Percentiles rank a stretch among this genome's conserved stretches.
phyloP scores from a whole-genome alignment of 1,140 invertebrate species.

The Cataglyphis hispanica region DNA sequence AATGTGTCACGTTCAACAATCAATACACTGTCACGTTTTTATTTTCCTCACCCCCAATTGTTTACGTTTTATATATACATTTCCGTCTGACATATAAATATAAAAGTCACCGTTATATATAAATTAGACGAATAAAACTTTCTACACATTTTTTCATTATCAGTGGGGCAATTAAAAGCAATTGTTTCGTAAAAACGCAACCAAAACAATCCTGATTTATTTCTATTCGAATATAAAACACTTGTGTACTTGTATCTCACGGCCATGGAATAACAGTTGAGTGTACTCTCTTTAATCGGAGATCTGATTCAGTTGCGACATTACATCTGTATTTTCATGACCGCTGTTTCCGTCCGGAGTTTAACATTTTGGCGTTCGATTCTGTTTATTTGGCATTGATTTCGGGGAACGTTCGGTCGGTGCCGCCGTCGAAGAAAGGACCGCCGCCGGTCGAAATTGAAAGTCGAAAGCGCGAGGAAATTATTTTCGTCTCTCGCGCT shows the following conservation, averaged over 20 bases:
- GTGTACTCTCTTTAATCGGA: no score
- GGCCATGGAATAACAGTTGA: neutral
- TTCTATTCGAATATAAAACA: no score
- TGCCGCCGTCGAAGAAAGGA: constrained; percentile 10
- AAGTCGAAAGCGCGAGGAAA: constrained; percentile 53
- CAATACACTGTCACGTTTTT: neutral
- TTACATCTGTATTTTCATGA: neutral
- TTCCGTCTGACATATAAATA: neutral
- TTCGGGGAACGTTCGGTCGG: constrained; percentile 31
- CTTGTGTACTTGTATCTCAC: neutral
- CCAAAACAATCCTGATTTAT: no score
- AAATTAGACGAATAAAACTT: no score
- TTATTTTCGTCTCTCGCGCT: constrained; percentile 35
- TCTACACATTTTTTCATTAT: neutral
- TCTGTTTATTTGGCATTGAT: constrained; percentile 33
- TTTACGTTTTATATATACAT: no score
- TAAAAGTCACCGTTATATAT: neutral
- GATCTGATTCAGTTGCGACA: neutral
- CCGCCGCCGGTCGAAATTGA: constrained; percentile 41
- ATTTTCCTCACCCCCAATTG: no score
- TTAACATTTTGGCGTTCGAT: constrained; percentile 14
- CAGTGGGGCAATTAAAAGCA: no score
- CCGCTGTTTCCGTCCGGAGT: neutral
- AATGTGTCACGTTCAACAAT: neutral
- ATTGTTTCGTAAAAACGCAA: no score